Base-by-base conservation (phyloP, 2,113 vertebrate genomes). In the Lepisosteus oculatus region DNA sequence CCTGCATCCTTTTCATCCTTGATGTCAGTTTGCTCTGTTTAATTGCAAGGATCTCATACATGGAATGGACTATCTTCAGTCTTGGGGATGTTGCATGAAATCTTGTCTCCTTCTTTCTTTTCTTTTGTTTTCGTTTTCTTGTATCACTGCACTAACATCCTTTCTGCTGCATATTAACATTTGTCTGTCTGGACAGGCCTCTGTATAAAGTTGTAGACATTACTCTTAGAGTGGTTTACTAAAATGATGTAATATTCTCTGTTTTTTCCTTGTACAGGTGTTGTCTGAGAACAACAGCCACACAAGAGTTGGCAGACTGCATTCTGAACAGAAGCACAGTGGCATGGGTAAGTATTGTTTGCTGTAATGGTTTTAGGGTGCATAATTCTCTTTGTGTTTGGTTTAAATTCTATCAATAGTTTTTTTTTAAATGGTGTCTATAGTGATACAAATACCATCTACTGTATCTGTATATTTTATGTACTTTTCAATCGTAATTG, bases 141-240 rank as follows among this genome's bases (percentile, higher is more conserved):
- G 84, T 82, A 75, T 82, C 82, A 87, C 83, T 86, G 85, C 92
- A 93, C 95, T 95, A 94, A 94, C 90, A 87, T 80, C 84, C 92
- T 86, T 83, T 87, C 88, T 93, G 90, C 79, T 84, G 92, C 93
- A 92, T 94, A 93, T 94, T 95, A 95, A 96, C 92, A 88, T 80
- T 67, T 77, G 87, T 89, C 85, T 92, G 88, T 92, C 89, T 89
- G 85, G 85, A 89, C 88, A 87, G 89, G 87, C 78, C 83, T 78
- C 83, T 86, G 82, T 90, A 85, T 91, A n/a, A 81, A 72, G 80
- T 78, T 81, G 71, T 85, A 86, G 80, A 79, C 45, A 14, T 68
- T 55, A 68, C 17, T 47, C 47, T 8, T 61, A 9, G 29, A 4
- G 55, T 44, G 9, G 43, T 54, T 6, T 61, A 43, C 11, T 42